Evolutionary conservation across 2,797 vertebrate species (phyloP), one percentile per base, ranked within the genome.

Genomic region (Mus minutoides): DNA sequence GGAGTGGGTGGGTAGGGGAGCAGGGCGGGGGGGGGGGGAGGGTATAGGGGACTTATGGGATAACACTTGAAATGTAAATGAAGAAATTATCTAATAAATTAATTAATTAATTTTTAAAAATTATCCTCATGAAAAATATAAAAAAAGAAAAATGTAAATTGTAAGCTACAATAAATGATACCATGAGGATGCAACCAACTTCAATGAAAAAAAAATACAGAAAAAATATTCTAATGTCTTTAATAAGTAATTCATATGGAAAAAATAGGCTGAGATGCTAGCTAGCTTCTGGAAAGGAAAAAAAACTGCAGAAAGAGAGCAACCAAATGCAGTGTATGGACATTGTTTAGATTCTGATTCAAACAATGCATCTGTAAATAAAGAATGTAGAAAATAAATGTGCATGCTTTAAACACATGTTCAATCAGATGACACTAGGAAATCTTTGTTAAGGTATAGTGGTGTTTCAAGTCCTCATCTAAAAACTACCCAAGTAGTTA

Each of bases 191-290:
- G 31, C 13, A 86, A 83, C 73, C 29, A 83, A 85, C 43, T 95
- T 92, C 67, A 97, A 84, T 80, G 24, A 97, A 54, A 67, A 58
- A 69, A 85, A 88, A 29, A 83, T 40, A 85, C 0, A 17, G 19
- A 6, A 64, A 77, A 95, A 82, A 71, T 19, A 19, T 92, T 34
- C 22, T 40, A 54, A 8, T 90, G 76, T 96, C 71, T 60, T 92
- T 93, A 73, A 79, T 52, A 96, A 94, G 84, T 16, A 94, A 91
- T 78, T 90, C 69, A 21, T 75, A 82, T 87, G 34, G 34, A 82
- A 95, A 92, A 92, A 85, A 40, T 60, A 9, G 6, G 14, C 7
- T 5, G 1, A 34, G 4, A 1, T 12, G 0, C 6, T 73, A 4
- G 0, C 12, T 67, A 6, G 43, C 43, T 46, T 46, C n/a, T 37